Evolutionary conservation across 2,888 invertebrate genomes (phyloP).

Genomic region (Orthosia incerta): DNA sequence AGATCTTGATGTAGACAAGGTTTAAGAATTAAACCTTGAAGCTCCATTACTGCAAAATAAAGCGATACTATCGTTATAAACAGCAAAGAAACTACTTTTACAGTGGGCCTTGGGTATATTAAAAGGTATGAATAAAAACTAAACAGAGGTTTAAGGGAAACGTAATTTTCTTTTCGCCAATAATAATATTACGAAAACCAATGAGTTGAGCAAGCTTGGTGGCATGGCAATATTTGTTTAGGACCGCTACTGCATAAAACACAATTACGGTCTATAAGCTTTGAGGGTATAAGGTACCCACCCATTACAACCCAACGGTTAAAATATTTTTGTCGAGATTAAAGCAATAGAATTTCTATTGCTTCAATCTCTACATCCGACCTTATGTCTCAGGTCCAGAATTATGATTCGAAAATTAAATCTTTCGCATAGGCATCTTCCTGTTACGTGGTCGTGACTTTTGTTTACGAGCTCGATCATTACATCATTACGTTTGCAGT

Average conservation of each 20-base stretch:
- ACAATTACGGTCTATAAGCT: constrained; percentile 8
- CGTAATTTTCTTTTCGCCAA: background rate
- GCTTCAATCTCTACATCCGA: no score
- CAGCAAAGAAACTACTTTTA: background rate
- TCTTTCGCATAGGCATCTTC: no score
- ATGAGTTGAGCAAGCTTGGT: constrained; percentile 9
- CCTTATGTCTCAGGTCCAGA: no score
- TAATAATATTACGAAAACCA: constrained; percentile 2
- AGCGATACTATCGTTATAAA: background rate
- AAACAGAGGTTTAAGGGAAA: background rate
- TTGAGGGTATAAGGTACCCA: background rate
- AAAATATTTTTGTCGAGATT: no score
- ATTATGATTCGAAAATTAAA: no score
- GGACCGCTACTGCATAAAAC: constrained; percentile 31
- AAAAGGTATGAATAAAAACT: background rate
- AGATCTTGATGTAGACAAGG: background rate
- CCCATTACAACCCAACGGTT: background rate
- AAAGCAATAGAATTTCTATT: no score
- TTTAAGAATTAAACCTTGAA: background rate
- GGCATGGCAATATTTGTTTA: constrained; percentile 20
- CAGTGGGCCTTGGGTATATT: background rate
- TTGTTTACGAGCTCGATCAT: no score
- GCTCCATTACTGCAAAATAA: background rate
- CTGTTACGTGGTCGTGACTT: no score
- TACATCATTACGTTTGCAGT: no score